Percentiles rank a stretch among this genome's conserved stretches.
phyloP scores from a whole-genome alignment of 2,888 invertebrate species.

The Drosophila paramelanica region DNA sequence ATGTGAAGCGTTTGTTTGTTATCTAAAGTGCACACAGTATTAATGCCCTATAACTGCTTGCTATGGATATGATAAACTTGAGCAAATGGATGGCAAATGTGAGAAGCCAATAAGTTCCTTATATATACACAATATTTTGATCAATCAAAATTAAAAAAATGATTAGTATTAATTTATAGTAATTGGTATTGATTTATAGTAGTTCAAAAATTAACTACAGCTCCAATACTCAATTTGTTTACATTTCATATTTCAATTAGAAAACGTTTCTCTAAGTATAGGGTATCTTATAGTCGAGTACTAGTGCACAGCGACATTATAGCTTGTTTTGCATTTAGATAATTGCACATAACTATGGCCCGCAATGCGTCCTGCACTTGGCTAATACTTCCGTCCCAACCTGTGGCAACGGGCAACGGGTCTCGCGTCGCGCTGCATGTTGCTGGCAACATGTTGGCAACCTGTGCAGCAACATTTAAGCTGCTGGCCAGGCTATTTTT shows the following conservation, averaged over 20 bases:
- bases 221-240: no score
- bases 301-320: neutral
- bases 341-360: slow-evolving; percentile 57
- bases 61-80: neutral
- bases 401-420: slow-evolving; percentile 17
- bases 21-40: slow-evolving; percentile 64
- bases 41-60: neutral
- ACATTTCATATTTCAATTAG: no score
- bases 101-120: neutral
- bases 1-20: slow-evolving; percentile 55
- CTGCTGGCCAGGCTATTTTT: slow-evolving; percentile 64
- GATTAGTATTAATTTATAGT: no score
- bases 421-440: slow-evolving; percentile 33
- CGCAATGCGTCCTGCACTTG: slow-evolving; percentile 45
- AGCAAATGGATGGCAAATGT: neutral
- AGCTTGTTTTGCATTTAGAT: slow-evolving; percentile 45
- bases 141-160: no score
- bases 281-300: slow-evolving; percentile 6
- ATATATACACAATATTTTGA: no score
- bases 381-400: slow-evolving; percentile 71
- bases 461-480: slow-evolving; percentile 71
- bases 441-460: slow-evolving; percentile 66
- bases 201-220: no score
- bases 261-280: neutral
- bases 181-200: no score